Conservation (phyloP, 2,797 vertebrate genomes). For the Poecile montanus region DNA sequence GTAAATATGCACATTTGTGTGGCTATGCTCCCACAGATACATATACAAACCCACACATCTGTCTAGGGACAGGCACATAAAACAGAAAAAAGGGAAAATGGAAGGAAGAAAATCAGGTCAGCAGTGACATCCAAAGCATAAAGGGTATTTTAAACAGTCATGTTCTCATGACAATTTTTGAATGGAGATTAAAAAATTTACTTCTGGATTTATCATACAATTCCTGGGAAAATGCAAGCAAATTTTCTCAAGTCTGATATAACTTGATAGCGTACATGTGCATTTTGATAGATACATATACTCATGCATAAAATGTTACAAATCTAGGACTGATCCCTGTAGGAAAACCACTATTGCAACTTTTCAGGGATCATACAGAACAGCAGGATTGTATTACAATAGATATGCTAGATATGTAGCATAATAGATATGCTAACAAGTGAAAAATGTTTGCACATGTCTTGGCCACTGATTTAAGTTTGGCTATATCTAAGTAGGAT, state of each 20-base stretch:
- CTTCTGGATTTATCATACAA: not conserved
- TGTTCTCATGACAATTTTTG: not conserved
- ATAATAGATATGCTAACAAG: not conserved
- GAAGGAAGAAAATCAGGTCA: not conserved
- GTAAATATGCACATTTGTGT: not conserved
- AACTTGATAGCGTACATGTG: not conserved
- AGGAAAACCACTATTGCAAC: not conserved
- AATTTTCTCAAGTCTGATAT: not conserved
- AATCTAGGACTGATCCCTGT: not conserved
- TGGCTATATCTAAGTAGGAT: not conserved
- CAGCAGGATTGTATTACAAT: not conserved
- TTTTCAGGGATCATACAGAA: not conserved
- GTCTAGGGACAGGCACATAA: not conserved
- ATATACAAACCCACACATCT: accelerated
- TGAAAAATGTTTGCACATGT: not conserved
- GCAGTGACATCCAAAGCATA: not conserved
- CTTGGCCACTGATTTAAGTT: not conserved
- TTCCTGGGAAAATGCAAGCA: not conserved
- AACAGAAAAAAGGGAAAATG: not conserved
- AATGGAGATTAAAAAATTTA: not conserved
- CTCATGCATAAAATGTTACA: not conserved
- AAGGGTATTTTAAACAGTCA: not conserved
- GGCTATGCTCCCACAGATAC: not conserved
- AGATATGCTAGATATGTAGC: not conserved
- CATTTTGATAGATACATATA: not conserved